Conservation (phyloP, 2,113 vertebrate species). For the Microcebus murinus region DNA sequence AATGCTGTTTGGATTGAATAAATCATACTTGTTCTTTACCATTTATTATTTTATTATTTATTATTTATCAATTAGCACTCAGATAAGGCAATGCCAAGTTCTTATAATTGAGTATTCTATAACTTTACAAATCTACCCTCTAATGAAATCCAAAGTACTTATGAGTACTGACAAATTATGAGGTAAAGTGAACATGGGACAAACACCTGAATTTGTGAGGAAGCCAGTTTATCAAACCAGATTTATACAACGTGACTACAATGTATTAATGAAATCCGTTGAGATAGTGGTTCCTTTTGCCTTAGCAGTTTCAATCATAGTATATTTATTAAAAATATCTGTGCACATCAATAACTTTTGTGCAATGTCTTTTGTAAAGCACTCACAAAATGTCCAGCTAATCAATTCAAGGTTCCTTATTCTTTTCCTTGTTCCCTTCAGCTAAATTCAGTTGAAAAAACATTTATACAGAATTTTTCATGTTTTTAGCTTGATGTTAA, state of each 20-base stretch:
- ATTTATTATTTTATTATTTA: not conserved
- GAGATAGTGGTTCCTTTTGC: not conserved
- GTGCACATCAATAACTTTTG: not conserved
- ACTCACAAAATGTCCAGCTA: not conserved
- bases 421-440: not conserved
- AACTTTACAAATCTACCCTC: not conserved
- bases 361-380: conserved; percentile 11
- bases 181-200: not conserved
- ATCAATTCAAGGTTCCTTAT: not conserved
- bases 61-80: not conserved
- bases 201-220: not conserved
- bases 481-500: not conserved
- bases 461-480: not conserved
- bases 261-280: not conserved
- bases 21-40: not conserved
- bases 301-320: not conserved
- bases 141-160: not conserved
- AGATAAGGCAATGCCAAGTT: not conserved
- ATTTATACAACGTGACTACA: not conserved
- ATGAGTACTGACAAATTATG: not conserved
- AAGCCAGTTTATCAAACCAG: not conserved
- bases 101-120: not conserved
- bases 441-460: not conserved
- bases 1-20: not conserved
- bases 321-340: not conserved